Conservation (phyloP, 2,888 invertebrate species). For the Trichopria drosophilae region DNA sequence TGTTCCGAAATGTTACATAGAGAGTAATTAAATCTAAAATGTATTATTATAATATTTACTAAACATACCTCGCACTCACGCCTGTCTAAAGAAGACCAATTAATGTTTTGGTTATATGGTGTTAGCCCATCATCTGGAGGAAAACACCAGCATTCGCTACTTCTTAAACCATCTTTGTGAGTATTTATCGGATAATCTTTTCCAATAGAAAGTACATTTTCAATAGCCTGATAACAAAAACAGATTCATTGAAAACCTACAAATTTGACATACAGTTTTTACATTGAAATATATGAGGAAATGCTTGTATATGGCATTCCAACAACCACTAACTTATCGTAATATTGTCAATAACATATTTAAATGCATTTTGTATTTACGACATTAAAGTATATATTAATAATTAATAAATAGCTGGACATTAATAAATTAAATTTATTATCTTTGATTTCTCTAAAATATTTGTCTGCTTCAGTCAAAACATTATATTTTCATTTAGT, state of each 20-base stretch:
- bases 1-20: too few species aligned
- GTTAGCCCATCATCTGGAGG: slow-evolving; percentile 61
- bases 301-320: too few species aligned
- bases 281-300: too few species aligned
- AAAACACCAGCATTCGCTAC: slow-evolving; percentile 72
- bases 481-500: too few species aligned
- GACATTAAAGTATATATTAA: background rate
- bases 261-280: too few species aligned
- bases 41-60: background rate
- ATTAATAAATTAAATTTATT: background rate
- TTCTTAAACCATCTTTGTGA: slow-evolving; percentile 63
- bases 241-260: too few species aligned
- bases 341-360: too few species aligned
- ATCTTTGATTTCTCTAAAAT: too few species aligned
- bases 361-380: too few species aligned
- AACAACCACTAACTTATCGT: too few species aligned
- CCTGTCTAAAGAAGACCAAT: slow-evolving; percentile 70
- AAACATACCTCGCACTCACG: slow-evolving; percentile 68
- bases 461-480: too few species aligned
- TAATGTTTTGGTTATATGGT: slow-evolving; percentile 62
- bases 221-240: slow-evolving; percentile 74
- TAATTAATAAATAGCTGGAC: background rate
- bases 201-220: slow-evolving; percentile 88
- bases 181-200: slow-evolving; percentile 79
- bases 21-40: slow-evolving; percentile 1